phyloP scores from a whole-genome alignment of 2,888 invertebrate species.

The Pocota personata region DNA sequence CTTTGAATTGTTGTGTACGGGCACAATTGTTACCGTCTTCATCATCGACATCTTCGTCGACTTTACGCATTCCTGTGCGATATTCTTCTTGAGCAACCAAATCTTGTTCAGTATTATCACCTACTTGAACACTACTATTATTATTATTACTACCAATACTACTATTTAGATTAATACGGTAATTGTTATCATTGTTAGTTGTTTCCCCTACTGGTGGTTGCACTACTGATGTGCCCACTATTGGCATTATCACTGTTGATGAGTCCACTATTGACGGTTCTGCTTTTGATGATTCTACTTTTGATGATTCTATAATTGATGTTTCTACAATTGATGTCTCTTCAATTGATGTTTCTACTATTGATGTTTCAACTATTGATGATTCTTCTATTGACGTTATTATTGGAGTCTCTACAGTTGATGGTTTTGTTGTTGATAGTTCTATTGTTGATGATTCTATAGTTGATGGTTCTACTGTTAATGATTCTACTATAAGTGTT shows the following conservation, averaged over 20 bases:
- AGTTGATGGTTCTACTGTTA: neutral
- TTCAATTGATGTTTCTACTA: neutral
- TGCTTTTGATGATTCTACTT: neutral
- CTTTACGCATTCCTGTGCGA: conserved; percentile 77
- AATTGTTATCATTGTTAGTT: conserved; percentile 30
- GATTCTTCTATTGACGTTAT: neutral
- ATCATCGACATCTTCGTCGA: conserved; percentile 75
- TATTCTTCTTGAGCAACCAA: conserved; percentile 75
- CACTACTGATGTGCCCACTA: neutral
- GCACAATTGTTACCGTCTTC: conserved; percentile 75
- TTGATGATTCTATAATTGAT: neutral
- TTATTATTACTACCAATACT: conserved; percentile 42
- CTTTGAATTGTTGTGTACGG: conserved; percentile 86
- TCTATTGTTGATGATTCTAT: neutral
- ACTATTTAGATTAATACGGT: conserved; percentile 25
- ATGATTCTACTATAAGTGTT: neutral
- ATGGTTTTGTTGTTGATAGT: neutral
- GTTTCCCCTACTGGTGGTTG: neutral
- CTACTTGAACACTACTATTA: conserved; percentile 28
- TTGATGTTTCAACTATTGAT: neutral
- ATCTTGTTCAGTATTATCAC: conserved; percentile 6
- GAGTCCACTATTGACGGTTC: neutral
- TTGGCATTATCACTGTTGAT: neutral
- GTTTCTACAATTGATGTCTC: neutral
- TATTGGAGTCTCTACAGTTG: neutral